Conservation (phyloP, 1,140 invertebrate species). For the Lysiphlebus fabarum region DNA sequence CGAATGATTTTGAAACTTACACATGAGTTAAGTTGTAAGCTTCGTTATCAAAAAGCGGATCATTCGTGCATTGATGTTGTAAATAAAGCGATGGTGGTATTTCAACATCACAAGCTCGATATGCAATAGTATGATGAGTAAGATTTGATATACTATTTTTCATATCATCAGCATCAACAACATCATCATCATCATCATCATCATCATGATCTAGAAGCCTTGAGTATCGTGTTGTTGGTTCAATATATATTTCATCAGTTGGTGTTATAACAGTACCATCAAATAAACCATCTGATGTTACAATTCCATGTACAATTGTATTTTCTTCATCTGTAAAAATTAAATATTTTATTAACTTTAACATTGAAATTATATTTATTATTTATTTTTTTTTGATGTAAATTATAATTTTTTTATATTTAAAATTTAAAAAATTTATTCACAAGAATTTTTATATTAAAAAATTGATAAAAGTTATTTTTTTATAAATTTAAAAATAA, state of each 20-base stretch:
- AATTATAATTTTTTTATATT: too few species aligned
- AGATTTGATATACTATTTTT: conserved; percentile 28
- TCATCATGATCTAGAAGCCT: conserved; percentile 10
- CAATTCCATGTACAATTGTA: conserved; percentile 72
- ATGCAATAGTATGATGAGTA: conserved; percentile 72
- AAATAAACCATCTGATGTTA: conserved; percentile 77
- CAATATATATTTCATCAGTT: conserved; percentile 73
- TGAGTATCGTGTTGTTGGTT: conserved; percentile 71
- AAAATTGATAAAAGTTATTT: too few species aligned
- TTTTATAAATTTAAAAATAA: too few species aligned
- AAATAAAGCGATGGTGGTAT: conserved; percentile 48
- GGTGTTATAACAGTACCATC: conserved; percentile 75
- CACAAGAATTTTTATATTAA: too few species aligned
- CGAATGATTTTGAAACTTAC: conserved; percentile 3
- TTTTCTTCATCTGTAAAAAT: conserved; percentile 65
- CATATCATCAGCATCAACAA: too few species aligned
- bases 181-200: conserved; percentile 1
- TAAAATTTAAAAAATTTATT: too few species aligned
- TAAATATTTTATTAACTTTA: too few species aligned
- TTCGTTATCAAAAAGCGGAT: conserved; percentile 14
- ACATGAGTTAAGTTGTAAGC: conserved; percentile 16
- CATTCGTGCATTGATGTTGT: conserved; percentile 7
- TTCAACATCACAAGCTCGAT: conserved; percentile 71
- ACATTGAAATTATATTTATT: too few species aligned
- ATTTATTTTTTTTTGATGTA: too few species aligned